Conservation (phyloP, 2,888 invertebrate species). For the Drosophila nr. perissopoda region DNA sequence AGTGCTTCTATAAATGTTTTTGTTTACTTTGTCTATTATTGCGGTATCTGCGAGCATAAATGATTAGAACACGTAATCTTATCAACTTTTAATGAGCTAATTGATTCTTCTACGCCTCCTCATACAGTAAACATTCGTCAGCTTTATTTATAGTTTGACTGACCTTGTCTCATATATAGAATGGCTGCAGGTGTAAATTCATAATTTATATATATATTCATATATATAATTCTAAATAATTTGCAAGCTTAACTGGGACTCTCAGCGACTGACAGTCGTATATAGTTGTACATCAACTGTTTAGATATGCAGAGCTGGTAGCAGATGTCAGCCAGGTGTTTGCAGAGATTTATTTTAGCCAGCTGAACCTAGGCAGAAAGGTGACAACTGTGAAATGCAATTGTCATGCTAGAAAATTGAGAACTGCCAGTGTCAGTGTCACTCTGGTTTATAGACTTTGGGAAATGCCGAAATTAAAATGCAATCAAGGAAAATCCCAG, state of each 20-base stretch:
- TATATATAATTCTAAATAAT: neutral
- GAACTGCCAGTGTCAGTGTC: conserved; percentile 5
- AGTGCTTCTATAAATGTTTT: neutral
- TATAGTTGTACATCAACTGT: conserved; percentile 9
- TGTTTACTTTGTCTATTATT: neutral
- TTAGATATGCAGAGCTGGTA: conserved; percentile 11
- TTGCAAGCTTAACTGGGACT: neutral
- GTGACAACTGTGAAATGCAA: conserved; percentile 17
- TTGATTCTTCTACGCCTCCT: neutral
- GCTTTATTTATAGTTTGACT: conserved; percentile 20
- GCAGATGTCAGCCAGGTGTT: conserved; percentile 29
- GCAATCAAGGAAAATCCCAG: conserved; percentile 56
- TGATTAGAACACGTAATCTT: conserved; percentile 32
- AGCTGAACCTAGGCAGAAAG: conserved; percentile 14
- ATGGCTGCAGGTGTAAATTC: neutral
- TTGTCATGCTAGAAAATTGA: conserved; percentile 32
- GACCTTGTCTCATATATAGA: conserved; percentile 13
- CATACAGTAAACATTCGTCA: conserved; percentile 15
- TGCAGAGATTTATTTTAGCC: conserved; percentile 21
- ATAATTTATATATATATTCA: neutral
- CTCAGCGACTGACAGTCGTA: conserved; percentile 11
- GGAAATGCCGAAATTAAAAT: conserved; percentile 60
- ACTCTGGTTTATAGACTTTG: conserved; percentile 2
- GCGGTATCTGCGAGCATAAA: neutral
- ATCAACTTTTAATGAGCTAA: conserved; percentile 23